phyloP scores from a whole-genome alignment of 2,113 vertebrate genomes.

The Nymphicus hollandicus region DNA sequence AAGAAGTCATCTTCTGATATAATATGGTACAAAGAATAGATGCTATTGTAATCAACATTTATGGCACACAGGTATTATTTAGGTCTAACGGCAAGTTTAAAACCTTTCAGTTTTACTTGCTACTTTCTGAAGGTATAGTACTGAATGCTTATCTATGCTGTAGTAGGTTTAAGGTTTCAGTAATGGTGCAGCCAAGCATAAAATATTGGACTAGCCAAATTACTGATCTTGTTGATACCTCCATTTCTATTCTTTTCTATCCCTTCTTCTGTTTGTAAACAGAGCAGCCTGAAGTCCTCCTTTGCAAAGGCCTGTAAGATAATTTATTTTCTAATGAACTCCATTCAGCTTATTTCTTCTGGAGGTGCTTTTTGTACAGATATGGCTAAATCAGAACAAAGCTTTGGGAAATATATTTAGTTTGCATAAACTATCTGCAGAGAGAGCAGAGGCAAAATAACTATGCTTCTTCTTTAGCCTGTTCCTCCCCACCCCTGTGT shows the following conservation, averaged over 20 bases:
- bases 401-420: not conserved
- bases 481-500: not conserved
- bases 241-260: not conserved
- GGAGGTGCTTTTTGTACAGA: not conserved
- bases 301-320: not conserved
- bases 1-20: not conserved
- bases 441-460: not conserved
- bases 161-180: not conserved
- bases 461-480: not conserved
- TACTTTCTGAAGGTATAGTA: not conserved
- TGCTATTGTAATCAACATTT: not conserved
- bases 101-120: not conserved
- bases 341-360: not conserved
- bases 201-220: not conserved
- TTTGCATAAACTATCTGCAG: not conserved
- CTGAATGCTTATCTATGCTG: not conserved
- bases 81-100: not conserved
- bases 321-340: not conserved
- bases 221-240: not conserved
- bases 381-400: not conserved
- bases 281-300: not conserved
- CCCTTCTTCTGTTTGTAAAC: not conserved
- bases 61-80: not conserved
- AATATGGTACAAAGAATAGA: not conserved
- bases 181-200: not conserved